Base-by-base conservation (phyloP, 2,888 invertebrate genomes). In the Phengaris arion region DNA sequence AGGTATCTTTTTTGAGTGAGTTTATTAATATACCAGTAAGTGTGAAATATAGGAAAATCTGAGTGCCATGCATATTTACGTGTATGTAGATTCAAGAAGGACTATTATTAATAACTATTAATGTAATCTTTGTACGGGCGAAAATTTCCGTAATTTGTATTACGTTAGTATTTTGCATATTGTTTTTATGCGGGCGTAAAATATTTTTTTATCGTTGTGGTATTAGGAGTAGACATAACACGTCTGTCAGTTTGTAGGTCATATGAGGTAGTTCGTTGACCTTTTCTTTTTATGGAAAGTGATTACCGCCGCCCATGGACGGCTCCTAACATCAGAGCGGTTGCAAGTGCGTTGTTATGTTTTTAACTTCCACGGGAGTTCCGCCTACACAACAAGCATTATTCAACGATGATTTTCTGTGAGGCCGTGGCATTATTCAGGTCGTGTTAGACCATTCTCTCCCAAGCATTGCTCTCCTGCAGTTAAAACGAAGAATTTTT, bases 171-270 rank as follows among this genome's bases (percentile, higher is more conserved):
- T 35, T 72, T 72, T 52, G 52, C 72, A 72, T 72, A 72, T 72
- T 72, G 72, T 72, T 52, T 72, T 22, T 54, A 72, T 72, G 72
- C 72, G 72, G 72, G 72, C 51, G 35, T 72, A 4, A 72, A 72
- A 72, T 72, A 54, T 72, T 51, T 68, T 35, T 68, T 72, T 72
- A 52, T 52, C 52, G 52, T 54, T 54, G 51, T 54, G 22, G 10
- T 64, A 64, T 12, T 64, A 64, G 57, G 57, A 57, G 59, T 59
- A 22, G 59, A 59, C 22, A 59, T 59, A 15, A 0, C 5, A 59
- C 9, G 64, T 52, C 12, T 72, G 72, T 52, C 72, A 22, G 35
- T 72, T 72, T 72, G 72, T 72, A 72, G 52, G 72, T 52, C 72
- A 54, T 22, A 35, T 10, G 2, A 22, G 15, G 13, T 13, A 12